Evolutionary conservation across 2,797 vertebrate genomes (phyloP), one percentile per base, ranked within the genome.

Genomic region (Pelodytes ibericus): DNA sequence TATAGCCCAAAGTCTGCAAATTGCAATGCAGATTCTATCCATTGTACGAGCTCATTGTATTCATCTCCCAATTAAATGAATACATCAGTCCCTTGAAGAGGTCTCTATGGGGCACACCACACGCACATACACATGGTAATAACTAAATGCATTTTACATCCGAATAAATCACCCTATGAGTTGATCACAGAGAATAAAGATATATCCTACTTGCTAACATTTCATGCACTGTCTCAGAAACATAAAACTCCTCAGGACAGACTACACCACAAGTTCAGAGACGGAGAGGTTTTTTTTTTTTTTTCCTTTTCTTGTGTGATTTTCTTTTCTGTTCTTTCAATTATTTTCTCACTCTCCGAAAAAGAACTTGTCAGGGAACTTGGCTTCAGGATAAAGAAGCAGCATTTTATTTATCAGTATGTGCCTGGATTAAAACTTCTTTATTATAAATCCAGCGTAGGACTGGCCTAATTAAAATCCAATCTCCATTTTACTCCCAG

Each of bases 341-440:
- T 89, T 91, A 87, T 87, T 85, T 85, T 77, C n/a, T n/a, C 81
- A 60, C 73, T 85, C 77, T 85, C 82, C 82, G 79, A 78, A 86
- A 86, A 87, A 86, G 85, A 90, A 87, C 88, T 89, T 85, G 85
- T 82, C 86, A 89, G 84, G 82, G 84, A 86, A 86, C 80, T 87
- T 87, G 88, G 83, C 87, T 87, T 87, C 86, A 88, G 88, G 87
- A 89, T 87, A 84, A 81, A 88, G 88, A 79, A 85, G 79, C 83
- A 83, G 80, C 84, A 80, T 91, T 89, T 91, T 91, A n/a, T 90
- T 87, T 89, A 93, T 88, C 88, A 81, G 84, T 80, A 79, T 86
- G 82, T 70, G 79, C 86, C 81, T 86, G 84, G 88, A 90, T 88
- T 88, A 83, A 87, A 86, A 83, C 86, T 79, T 68, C 84, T 90